Evolutionary conservation across 2,797 vertebrate genomes (phyloP), one percentile per base, ranked within the genome.

Genomic region (Synanceia verrucosa): DNA sequence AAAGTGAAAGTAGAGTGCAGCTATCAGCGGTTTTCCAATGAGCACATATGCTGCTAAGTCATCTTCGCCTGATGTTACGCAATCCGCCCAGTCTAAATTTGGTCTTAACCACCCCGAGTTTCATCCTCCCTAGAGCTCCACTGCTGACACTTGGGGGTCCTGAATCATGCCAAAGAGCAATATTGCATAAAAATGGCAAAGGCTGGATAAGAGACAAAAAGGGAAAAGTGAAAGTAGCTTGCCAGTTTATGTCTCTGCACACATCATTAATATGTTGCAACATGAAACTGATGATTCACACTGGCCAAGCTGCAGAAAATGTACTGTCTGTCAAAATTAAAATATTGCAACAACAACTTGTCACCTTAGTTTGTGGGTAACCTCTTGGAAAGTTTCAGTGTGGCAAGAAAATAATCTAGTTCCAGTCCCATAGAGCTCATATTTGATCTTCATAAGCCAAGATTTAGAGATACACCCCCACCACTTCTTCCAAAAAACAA

Each of bases 61-160:
- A 78, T 79, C 37, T 53, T 67, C 29, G 68, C 51, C 62, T 58
- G 14, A 58, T 50, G 66, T 89, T 86, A 55, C 82, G 70, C 82
- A 90, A 88, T 72, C 61, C 50, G 23, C 57, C 37, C 14, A 56
- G 59, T 76, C 70, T 88, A 81, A 81, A 86, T 84, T 60, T 80
- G 74, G 58, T 46, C 39, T 62, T n/a, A 76, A 75, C 50, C 61
- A 57, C 61, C 52, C 29, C n/a, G 9, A 81, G 66, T 76, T 53
- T 70, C 13, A 73, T 59, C 55, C 51, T 67, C 50, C 56, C 81
- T 61, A 24, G 65, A 67, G 65, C 63, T 75, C 31, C 48, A 43
- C 56, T 50, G 47, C 62, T 67, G 46, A 70, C 47, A 46, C 5
- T 16, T 52, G 69, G 75, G n/a, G 77, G 66, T 72, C 73, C 18